These are phyloP conservation scores for Chromis chromis DNA, from an alignment of 2,797 vertebrate species.

Conservation along the genomic window DNA sequence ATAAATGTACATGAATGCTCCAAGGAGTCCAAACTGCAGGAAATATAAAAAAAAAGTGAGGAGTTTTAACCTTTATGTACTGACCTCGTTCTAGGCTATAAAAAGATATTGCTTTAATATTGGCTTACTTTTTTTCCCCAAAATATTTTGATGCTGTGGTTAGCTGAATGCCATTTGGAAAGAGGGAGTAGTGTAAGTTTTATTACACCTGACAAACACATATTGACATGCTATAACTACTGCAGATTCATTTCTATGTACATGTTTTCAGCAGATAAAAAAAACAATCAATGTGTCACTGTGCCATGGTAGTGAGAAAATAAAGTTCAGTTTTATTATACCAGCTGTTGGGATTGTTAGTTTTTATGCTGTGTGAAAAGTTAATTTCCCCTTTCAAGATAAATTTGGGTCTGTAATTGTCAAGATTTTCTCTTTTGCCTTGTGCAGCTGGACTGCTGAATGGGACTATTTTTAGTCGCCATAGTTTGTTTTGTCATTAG, in stretches of 20 bases:
- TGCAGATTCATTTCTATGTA: constrained; percentile 18
- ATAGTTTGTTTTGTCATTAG: constrained; percentile 1
- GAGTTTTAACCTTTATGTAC: not conserved
- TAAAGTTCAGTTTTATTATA: constrained; percentile 22
- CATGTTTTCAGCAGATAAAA: constrained; percentile 21
- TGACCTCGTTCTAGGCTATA: not conserved
- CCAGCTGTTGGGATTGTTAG: not conserved
- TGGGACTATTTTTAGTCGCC: constrained; percentile 41
- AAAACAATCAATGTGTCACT: not conserved
- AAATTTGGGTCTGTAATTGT: constrained; percentile 8
- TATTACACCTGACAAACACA: constrained; percentile 63
- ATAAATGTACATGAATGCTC: not conserved
- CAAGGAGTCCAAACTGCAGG: not conserved
- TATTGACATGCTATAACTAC: not conserved
- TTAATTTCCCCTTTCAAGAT: constrained; percentile 7
- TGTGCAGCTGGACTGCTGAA: constrained; percentile 40
- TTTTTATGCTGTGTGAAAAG: not conserved
- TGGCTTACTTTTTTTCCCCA: not conserved
- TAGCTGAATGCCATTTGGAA: constrained; percentile 10
- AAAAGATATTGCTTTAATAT: not conserved
- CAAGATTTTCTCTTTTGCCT: not conserved
- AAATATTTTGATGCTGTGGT: constrained; percentile 15
- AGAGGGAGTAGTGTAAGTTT: constrained; percentile 61
- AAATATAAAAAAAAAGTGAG: not conserved
- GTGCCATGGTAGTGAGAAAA: constrained; percentile 26